Base-by-base conservation (phyloP, 2,888 invertebrate genomes). In the Steinernema carpocapsae region DNA sequence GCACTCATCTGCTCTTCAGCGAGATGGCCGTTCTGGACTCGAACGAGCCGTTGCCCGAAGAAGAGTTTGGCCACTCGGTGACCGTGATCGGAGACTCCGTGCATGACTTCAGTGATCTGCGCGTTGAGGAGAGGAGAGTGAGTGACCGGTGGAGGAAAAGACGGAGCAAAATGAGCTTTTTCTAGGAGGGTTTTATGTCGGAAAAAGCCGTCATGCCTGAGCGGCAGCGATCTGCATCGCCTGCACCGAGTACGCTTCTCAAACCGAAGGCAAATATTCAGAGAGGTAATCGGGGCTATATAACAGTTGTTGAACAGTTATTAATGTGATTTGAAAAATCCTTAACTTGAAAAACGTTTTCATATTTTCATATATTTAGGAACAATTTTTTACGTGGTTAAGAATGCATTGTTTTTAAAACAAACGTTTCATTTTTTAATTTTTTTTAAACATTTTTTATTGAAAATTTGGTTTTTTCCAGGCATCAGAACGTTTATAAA, bases 1-100 rank as follows among this genome's bases (percentile, higher is more conserved):
- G 64, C 32, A 64, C 64, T 3, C 64, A 64, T n/a, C 24, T 64
- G 32, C 64, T 64, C 1, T 1, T 64, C 17, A 64, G 64, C 64
- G 64, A 64, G 26, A 2, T 64, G 29, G 64, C 32, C 2, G 32
- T 64, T 7, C 37, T 64, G 2, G 32, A 17, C 17, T 7, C 64
- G 1, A 14, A 6, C 29, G 17, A 26, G 32, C 6, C 4, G 29
- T n/a, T 64, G 6, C 64, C 64, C 29, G 64, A 64, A 7, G 64
- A 64, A 26, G 64, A 64, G 19, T 64, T 32, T 37, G 64, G 64
- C 1, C 29, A 64, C 14, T 12, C 12, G 29, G 32, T 64, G 1
- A 64, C 32, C 4, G 37, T 64, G 1, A 29, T 2, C 10, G 64
- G 14, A 4, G 32, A n/a, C 6, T 64, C 64, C 12, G 64, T 64